Evolutionary conservation across 2,797 vertebrate species (phyloP).

Genomic region (Rhinophrynus dorsalis): DNA sequence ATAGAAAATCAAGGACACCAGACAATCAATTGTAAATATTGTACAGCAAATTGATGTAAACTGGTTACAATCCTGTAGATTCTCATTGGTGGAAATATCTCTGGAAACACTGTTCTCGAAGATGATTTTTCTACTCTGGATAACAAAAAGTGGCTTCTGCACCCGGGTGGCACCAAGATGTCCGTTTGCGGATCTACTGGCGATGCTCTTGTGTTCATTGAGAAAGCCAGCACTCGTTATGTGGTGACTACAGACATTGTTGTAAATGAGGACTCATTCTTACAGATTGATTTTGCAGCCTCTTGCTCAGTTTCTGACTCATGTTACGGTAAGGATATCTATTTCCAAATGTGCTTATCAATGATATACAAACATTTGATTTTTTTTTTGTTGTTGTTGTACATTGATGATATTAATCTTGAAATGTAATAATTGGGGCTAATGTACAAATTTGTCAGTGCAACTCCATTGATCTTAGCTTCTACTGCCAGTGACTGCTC

Average conservation of each 20-base stretch:
- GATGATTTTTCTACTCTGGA: constrained; percentile 91
- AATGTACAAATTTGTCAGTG: too few species aligned
- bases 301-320: constrained; percentile 97
- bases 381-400: too few species aligned
- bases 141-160: constrained; percentile 92
- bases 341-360: too few species aligned
- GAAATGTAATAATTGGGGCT: too few species aligned
- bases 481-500: too few species aligned
- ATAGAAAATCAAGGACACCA: too few species aligned
- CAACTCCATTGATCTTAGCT: too few species aligned
- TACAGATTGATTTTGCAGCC: constrained; percentile 97
- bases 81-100: constrained; percentile 94
- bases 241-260: constrained; percentile 93
- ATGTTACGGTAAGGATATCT: constrained; percentile 85
- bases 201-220: constrained; percentile 94
- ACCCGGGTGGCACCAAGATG: constrained; percentile 95
- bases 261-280: constrained; percentile 90
- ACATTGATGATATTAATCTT: too few species aligned
- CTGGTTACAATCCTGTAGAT: constrained; percentile 71
- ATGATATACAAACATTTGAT: too few species aligned
- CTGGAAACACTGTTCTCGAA: constrained; percentile 91
- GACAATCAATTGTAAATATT: too few species aligned
- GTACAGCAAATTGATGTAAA: too few species aligned
- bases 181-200: constrained; percentile 95
- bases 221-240: constrained; percentile 96